Conservation (phyloP, 2,797 vertebrate genomes). For the Huso huso region DNA sequence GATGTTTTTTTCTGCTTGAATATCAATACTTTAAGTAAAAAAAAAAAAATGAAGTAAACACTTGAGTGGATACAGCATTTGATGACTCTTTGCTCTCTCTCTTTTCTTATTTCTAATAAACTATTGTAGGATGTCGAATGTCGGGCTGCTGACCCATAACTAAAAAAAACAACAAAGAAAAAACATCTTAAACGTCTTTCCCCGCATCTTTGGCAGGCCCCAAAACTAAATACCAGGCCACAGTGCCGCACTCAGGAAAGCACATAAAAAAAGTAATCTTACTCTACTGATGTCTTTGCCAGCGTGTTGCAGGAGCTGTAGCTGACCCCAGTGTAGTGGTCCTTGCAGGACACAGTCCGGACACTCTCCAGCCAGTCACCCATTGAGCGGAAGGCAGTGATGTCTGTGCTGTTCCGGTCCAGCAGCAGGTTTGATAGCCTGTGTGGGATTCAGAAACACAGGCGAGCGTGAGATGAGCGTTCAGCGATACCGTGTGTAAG, state of each 20-base stretch:
- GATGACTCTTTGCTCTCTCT: no score
- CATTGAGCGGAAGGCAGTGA: conserved; percentile 69
- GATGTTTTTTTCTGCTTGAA: no score
- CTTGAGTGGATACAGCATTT: no score
- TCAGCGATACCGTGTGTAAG: neutral
- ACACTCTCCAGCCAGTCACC: conserved; percentile 89
- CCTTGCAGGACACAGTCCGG: conserved; percentile 85
- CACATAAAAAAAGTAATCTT: conserved; percentile 46
- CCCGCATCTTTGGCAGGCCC: no score
- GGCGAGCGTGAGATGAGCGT: neutral
- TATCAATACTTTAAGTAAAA: no score
- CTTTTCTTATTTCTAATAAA: no score
- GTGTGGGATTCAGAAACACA: conserved; percentile 23
- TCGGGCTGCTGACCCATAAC: no score
- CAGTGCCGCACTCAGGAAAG: neutral
- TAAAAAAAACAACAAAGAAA: no score
- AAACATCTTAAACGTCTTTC: no score
- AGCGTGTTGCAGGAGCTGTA: conserved; percentile 95
- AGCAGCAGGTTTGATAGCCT: conserved; percentile 89
- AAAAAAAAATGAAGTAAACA: no score
- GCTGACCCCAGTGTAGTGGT: conserved; percentile 88
- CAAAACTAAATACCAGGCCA: no score
- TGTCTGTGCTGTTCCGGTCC: conserved; percentile 84
- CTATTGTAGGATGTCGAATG: no score
- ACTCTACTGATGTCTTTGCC: conserved; percentile 94